These are phyloP conservation scores for Drosophila formosana DNA, from an alignment of 2,888 invertebrate species.

Conservation along the genomic window DNA sequence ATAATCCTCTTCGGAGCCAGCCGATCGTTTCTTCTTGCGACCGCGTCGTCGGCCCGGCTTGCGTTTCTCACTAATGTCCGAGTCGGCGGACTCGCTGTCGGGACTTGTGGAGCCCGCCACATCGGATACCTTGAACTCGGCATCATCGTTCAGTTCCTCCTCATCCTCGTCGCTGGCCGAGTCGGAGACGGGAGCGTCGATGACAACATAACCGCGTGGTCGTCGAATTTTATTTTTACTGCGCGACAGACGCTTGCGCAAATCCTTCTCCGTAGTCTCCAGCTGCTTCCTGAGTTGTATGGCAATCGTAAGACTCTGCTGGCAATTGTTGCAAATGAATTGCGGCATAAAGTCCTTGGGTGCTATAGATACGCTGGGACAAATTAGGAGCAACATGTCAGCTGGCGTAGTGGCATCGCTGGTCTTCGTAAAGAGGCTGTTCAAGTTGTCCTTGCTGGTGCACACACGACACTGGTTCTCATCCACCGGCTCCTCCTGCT, in stretches of 20 bases:
- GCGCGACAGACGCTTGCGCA: conserved; percentile 84
- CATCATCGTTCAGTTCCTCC: conserved; percentile 81
- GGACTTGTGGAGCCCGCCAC: conserved; percentile 75
- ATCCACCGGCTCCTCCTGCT: conserved; percentile 72
- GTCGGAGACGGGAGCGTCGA: conserved; percentile 83
- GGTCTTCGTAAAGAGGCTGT: conserved; percentile 81
- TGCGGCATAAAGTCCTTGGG: conserved; percentile 85
- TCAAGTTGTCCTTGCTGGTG: conserved; percentile 76
- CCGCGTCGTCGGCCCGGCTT: conserved; percentile 66
- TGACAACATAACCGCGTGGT: conserved; percentile 83
- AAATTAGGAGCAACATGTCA: conserved; percentile 84
- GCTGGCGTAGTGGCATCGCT: conserved; percentile 80
- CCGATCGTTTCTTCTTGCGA: conserved; percentile 58
- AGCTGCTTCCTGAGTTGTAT: conserved; percentile 83
- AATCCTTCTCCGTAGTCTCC: conserved; percentile 83
- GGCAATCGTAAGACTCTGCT: conserved; percentile 83
- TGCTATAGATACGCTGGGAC: conserved; percentile 83
- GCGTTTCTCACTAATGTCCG: conserved; percentile 77
- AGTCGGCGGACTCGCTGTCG: conserved; percentile 80
- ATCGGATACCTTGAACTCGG: conserved; percentile 84
- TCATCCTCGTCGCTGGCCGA: conserved; percentile 81
- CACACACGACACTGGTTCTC: conserved; percentile 84
- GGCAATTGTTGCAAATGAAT: conserved; percentile 83
- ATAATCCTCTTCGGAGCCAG: conserved; percentile 43
- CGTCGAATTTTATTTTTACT: conserved; percentile 84